Evolutionary conservation across 1,140 invertebrate species (phyloP).

Genomic region (Pristionchus pacificus): DNA sequence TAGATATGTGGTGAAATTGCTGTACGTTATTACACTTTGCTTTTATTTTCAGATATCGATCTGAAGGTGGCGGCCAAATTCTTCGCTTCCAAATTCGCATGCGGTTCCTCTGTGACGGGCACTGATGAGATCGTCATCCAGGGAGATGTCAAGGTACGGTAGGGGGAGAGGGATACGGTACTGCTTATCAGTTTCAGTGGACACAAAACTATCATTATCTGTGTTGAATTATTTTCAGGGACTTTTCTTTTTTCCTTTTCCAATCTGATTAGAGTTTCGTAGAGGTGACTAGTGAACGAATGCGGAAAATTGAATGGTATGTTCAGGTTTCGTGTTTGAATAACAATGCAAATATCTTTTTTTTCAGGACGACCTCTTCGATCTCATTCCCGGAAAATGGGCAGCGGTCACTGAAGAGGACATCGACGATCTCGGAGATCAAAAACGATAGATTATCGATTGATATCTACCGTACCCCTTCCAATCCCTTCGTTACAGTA

Average conservation of each 20-base stretch:
- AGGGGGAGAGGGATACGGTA: slow-evolving; percentile 66
- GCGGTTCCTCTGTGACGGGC: slow-evolving; percentile 93
- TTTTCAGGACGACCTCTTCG: slow-evolving; percentile 79
- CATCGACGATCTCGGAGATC: slow-evolving; percentile 42
- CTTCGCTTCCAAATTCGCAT: slow-evolving; percentile 95
- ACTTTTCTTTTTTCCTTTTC: no score
- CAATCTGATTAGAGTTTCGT: no score
- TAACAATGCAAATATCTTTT: slow-evolving; percentile 62
- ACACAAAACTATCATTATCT: neutral
- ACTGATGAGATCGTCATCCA: slow-evolving; percentile 99
- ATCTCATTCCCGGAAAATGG: slow-evolving; percentile 96
- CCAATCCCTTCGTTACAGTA: no score
- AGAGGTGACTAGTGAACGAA: no score
- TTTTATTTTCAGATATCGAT: slow-evolving; percentile 80
- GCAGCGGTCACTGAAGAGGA: slow-evolving; percentile 63
- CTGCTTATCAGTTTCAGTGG: neutral
- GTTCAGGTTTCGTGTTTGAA: no score
- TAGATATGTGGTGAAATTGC: no score
- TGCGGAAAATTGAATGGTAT: no score
- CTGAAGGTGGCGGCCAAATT: slow-evolving; percentile 95
- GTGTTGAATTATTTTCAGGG: neutral
- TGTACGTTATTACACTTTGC: slow-evolving; percentile 23
- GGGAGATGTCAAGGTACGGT: slow-evolving; percentile 66
- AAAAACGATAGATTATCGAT: slow-evolving; percentile 40
- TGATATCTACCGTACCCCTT: no score